Base-by-base conservation (phyloP, 2,888 invertebrate species). In the Apamea crenata region DNA sequence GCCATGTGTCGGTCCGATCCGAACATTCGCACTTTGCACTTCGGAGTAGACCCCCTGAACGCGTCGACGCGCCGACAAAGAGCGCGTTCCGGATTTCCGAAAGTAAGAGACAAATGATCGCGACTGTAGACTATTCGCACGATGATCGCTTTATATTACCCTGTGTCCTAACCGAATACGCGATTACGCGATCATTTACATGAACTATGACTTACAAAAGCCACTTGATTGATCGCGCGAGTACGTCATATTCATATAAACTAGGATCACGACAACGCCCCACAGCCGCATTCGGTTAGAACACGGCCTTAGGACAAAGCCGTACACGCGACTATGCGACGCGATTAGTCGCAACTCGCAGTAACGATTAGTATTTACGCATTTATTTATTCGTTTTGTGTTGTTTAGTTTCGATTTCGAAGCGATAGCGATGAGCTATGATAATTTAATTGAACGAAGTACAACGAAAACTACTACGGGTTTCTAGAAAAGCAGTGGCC, bases 321-420 rank as follows among this genome's bases (percentile, higher is more conserved):
- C 25, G 71, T 73, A 72, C 25, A 59, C 53, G 50, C 66, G 74
- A 80, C 53, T 74, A 47, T 67, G 72, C 61, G 70, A 74, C 47
- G 61, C 78, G 74, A 84, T 70, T 73, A 69, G 69, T 80, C 74
- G 77, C 69, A 81, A 74, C 70, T 78, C 75, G 74, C 77, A 71
- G 21, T 70, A n/a, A 76, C 70, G 69, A 77, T 87, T 85, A 77
- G 75, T 69, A 76, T 78, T 69, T 76, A 84, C 25, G 85, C 87
- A 85, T 85, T 86, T 87, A 86, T 70, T 65, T 74, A 47, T 53
- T 59, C 14, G 29, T 70, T 76, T 76, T 74, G 83, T 81, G 70
- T 75, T 76, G 65, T 85, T 44, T 67, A 63, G 61, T 78, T 53
- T 16, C 7, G 70, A 59, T 70, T 84, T 61, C 25, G 44, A 63